Base-by-base conservation (phyloP, 2,888 invertebrate species). In the Lamproptera curius region DNA sequence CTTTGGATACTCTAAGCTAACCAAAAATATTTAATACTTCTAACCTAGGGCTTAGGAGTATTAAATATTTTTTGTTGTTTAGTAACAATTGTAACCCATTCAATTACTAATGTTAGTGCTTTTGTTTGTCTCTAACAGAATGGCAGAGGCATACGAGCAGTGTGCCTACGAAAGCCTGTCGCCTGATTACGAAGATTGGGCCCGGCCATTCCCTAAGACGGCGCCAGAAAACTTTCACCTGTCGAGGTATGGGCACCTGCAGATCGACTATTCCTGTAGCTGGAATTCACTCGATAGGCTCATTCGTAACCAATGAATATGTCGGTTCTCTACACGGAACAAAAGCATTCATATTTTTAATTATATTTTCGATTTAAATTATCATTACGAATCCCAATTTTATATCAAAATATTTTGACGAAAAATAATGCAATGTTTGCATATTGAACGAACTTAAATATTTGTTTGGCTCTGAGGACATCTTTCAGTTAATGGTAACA, bases 191-290 rank as follows among this genome's bases (percentile, higher is more conserved):
- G 87, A 85, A 60, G 86, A 86, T 53, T 93, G 65, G 93, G 93
- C 83, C 80, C 92, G 94, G 62, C 94, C 93, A 39, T 93, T 94
- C 72, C 91, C 95, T 42, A 90, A 92, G 67, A 73, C 87, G 1
- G 83, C 90, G 44, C 90, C 91, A 2, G 87, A 90, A 39, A 91
- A 91, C 71, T 91, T 94, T 75, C 93, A 93, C 55, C 80, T 94
- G 51, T 94, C 93, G 65, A 91, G 92, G 61, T 94, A 94, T 65
- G 94, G 95, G 44, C 91, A 94, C 63, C 83, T 94, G 39, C 93
- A 94, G 81, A 94, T 95, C 59, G 95, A 95, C 71, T 95, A 95
- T 66, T 93, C 94, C 1, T 93, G 91, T 76, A 94, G 93, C 77
- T 95, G 94, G 94, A 93, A 93, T 73, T 93, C 93, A 48, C 85